Evolutionary conservation across 2,797 vertebrate genomes (phyloP).

Genomic region (Arremon aurantiirostris): DNA sequence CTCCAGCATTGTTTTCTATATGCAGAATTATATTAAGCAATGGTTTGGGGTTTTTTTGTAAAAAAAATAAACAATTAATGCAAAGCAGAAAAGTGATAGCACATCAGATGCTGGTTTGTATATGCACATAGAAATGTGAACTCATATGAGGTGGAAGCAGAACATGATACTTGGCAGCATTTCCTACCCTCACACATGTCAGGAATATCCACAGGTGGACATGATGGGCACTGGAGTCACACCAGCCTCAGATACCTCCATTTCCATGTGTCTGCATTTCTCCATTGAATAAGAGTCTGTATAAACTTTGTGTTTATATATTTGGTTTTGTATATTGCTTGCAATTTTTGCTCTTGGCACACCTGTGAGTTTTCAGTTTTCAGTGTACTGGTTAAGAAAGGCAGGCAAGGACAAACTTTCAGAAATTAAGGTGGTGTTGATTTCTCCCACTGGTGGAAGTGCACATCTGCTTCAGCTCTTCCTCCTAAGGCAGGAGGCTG

Average conservation of each 20-base stretch:
- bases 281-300: not conserved
- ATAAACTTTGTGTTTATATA: not conserved
- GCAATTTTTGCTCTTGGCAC: not conserved
- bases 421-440: not conserved
- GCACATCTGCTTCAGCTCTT: not conserved
- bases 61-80: not conserved
- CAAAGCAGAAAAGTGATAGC: not conserved
- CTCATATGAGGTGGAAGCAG: not conserved
- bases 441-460: not conserved
- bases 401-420: not conserved
- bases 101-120: not conserved
- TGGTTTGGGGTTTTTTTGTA: rapidly evolving
- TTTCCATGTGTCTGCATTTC: rapidly evolving
- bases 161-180: rapidly evolving
- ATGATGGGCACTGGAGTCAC: not conserved
- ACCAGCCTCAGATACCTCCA: not conserved
- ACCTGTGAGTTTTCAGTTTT: not conserved
- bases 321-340: not conserved
- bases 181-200: not conserved
- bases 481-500: not conserved
- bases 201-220: not conserved
- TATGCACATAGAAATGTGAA: not conserved
- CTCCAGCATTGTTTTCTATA: not conserved
- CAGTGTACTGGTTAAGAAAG: not conserved
- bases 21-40: not conserved